These are phyloP conservation scores for Brachypteracias leptosomus DNA, from an alignment of 2,113 vertebrate genomes.

Conservation along the genomic window DNA sequence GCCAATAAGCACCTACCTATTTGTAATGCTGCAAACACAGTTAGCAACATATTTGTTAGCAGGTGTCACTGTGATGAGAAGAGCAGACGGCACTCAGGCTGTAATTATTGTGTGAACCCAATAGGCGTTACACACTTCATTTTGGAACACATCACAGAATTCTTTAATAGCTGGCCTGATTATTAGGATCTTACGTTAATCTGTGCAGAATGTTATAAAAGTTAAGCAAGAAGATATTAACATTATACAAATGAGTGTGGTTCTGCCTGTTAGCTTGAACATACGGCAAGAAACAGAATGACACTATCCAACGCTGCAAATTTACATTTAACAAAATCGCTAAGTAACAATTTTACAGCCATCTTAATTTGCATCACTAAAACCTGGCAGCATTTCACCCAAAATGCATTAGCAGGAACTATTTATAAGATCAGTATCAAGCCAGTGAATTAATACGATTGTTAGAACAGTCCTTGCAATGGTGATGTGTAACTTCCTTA, in stretches of 20 bases:
- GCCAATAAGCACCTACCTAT: slow-evolving; percentile 52
- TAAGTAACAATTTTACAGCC: slow-evolving; percentile 80
- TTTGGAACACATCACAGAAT: slow-evolving; percentile 63
- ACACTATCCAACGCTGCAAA: slow-evolving; percentile 71
- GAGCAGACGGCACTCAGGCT: slow-evolving; percentile 68
- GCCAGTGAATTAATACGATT: slow-evolving; percentile 59
- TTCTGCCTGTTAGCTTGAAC: slow-evolving; percentile 71
- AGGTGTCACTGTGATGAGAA: slow-evolving; percentile 68
- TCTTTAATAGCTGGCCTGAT: slow-evolving; percentile 52
- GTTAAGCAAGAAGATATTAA: slow-evolving; percentile 72
- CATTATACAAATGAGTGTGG: slow-evolving; percentile 73
- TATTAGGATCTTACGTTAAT: slow-evolving; percentile 56
- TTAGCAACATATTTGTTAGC: slow-evolving; percentile 70
- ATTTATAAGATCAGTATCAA: slow-evolving; percentile 74
- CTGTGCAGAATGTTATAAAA: slow-evolving; percentile 66
- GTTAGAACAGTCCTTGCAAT: slow-evolving; percentile 29
- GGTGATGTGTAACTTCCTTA: slow-evolving; percentile 13
- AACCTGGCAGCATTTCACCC: slow-evolving; percentile 72
- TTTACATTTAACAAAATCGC: slow-evolving; percentile 77
- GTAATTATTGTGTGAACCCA: slow-evolving; percentile 69
- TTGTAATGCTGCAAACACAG: slow-evolving; percentile 70
- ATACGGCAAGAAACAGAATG: slow-evolving; percentile 72
- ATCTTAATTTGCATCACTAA: slow-evolving; percentile 79
- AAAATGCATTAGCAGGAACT: slow-evolving; percentile 75
- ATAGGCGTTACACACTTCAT: slow-evolving; percentile 66